A percentile compares a stretch with the other conserved stretches of the same genome.
Evolutionary conservation across 2,888 invertebrate species (phyloP).

Genomic region (Thumatha senex): DNA sequence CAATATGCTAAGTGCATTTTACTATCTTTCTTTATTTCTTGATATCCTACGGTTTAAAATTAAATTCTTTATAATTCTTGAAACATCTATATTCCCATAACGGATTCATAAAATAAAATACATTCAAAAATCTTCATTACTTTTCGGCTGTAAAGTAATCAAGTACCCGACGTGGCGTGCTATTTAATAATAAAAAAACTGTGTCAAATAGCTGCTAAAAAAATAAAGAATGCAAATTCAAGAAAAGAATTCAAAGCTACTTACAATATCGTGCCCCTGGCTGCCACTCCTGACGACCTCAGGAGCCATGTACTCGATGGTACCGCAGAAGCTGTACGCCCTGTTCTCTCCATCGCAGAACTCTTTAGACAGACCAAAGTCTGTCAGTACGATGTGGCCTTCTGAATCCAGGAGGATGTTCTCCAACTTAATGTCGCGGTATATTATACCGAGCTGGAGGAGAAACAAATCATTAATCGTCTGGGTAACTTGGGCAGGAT

Average conservation of each 20-base stretch:
- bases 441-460: conserved; percentile 97
- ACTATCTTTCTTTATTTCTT: no score
- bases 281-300: conserved; percentile 92
- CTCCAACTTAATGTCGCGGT: conserved; percentile 98
- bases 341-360: conserved; percentile 89
- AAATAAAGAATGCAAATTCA: no score
- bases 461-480: not conserved
- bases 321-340: conserved; percentile 99
- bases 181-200: no score
- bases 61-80: no score
- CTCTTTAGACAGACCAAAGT: conserved; percentile 99
- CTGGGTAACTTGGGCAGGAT: no score
- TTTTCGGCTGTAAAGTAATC: no score
- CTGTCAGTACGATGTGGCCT: conserved; percentile 98
- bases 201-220: no score
- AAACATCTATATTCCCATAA: no score
- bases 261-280: conserved; percentile 97
- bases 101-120: not conserved
- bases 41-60: no score
- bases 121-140: no score
- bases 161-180: no score
- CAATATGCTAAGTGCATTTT: no score
- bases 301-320: conserved; percentile 99
- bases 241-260: conserved; percentile 56
- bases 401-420: conserved; percentile 97